Evolutionary conservation across 2,797 vertebrate genomes (phyloP).

Genomic region (Pseudotriccus pelzelni): DNA sequence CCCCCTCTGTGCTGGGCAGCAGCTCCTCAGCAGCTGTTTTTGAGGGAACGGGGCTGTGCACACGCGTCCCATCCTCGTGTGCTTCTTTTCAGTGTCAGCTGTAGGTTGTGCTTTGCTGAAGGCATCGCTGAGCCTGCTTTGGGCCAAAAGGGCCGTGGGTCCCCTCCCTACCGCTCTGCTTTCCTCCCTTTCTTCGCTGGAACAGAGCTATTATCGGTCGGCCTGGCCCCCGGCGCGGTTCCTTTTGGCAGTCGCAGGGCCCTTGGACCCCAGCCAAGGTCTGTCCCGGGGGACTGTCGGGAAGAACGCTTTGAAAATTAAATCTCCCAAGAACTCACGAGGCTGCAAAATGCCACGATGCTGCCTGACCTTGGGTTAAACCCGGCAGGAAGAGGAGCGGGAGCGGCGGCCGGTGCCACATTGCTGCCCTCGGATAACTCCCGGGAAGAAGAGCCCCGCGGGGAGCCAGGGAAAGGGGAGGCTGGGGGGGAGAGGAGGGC

Average conservation of each 20-base stretch:
- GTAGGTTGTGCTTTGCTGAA: constrained; percentile 6
- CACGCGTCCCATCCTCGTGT: background rate
- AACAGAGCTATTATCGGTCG: background rate
- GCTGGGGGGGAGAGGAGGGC: background rate
- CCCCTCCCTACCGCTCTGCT: background rate
- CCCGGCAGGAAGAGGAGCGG: background rate
- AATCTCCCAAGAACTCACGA: constrained; percentile 47
- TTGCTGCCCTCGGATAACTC: background rate
- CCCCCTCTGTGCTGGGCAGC: background rate
- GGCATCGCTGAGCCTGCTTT: background rate
- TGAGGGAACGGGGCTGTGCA: background rate
- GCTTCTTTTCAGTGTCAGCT: background rate
- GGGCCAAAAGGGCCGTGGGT: background rate
- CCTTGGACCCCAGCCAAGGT: constrained; percentile 27
- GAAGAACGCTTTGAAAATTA: constrained; percentile 53
- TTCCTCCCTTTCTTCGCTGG: background rate
- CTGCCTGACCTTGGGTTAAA: constrained; percentile 54
- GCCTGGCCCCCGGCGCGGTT: background rate
- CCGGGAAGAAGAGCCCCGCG: background rate
- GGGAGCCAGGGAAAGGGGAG: background rate
- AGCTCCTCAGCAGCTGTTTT: background rate
- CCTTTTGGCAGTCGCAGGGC: background rate
- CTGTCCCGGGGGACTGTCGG: constrained; percentile 5
- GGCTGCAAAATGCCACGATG: constrained; percentile 33
- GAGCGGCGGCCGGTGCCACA: background rate